A percentile compares a stretch with the other conserved stretches of the same genome.
Conservation (phyloP, 2,888 invertebrate species). For the Dicyrtomina minuta region DNA sequence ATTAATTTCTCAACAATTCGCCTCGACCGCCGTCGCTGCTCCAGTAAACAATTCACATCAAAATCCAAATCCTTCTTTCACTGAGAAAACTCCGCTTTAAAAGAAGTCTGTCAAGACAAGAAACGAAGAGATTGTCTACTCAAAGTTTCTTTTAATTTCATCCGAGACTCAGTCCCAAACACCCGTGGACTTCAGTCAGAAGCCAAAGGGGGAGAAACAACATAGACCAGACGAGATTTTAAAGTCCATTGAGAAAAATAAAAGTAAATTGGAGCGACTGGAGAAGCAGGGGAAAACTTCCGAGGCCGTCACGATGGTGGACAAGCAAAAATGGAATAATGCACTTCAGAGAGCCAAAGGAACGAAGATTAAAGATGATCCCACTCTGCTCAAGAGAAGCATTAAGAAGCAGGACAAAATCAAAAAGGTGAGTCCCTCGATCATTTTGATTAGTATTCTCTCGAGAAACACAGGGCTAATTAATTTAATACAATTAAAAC, state of each 20-base stretch:
- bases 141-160: conserved; percentile 83
- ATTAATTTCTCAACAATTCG: conserved; percentile 21
- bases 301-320: conserved; percentile 73
- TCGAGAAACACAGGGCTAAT: too few relatives aligned
- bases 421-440: conserved; percentile 65
- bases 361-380: conserved; percentile 88
- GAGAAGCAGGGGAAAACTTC: conserved; percentile 70
- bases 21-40: conserved; percentile 31
- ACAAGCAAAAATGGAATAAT: conserved; percentile 81
- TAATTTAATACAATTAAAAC: too few relatives aligned
- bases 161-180: conserved; percentile 55
- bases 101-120: conserved; percentile 76
- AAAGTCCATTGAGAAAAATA: conserved; percentile 74
- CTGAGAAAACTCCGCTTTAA: conserved; percentile 42
- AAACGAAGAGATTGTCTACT: conserved; percentile 84
- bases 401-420: conserved; percentile 78
- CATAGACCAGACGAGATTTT: conserved; percentile 68
- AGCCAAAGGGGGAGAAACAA: too few relatives aligned
- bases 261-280: conserved; percentile 71
- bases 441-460: too few relatives aligned
- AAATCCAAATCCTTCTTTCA: background rate
- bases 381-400: conserved; percentile 77
- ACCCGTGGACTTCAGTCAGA: too few relatives aligned
- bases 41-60: too few relatives aligned
- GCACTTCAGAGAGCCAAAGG: conserved; percentile 86